A percentile compares a stretch with the other conserved stretches of the same genome.
Conservation (phyloP, 2,888 invertebrate genomes). For the Phengaris alcon region DNA sequence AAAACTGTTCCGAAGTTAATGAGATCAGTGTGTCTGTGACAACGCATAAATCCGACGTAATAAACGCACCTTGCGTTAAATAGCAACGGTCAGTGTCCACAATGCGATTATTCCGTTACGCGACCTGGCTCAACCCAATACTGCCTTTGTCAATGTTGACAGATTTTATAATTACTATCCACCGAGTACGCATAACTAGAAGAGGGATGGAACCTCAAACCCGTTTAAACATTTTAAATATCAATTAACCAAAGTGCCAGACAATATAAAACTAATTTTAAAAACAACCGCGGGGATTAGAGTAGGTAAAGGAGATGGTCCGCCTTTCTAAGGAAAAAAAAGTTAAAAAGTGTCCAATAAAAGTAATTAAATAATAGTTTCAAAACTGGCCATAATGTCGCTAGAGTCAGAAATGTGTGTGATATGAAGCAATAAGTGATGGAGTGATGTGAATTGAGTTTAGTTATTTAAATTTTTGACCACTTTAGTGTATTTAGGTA, state of each 20-base stretch:
- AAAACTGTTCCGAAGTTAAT: constrained; percentile 68
- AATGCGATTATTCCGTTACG: constrained; percentile 74
- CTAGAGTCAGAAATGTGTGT: too few relatives aligned
- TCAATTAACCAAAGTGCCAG: neutral
- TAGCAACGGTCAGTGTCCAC: constrained; percentile 70
- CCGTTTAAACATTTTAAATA: neutral
- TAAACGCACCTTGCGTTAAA: constrained; percentile 71
- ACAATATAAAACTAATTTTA: neutral
- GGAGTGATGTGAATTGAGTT: too few relatives aligned
- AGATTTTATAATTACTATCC: neutral
- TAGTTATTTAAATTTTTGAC: too few relatives aligned
- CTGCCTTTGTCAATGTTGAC: constrained; percentile 25
- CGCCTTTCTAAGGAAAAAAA: too few relatives aligned
- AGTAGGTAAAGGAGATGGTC: too few relatives aligned
- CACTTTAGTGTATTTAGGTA: too few relatives aligned
- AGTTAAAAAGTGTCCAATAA: too few relatives aligned
- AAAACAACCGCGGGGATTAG: neutral
- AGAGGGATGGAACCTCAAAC: neutral
- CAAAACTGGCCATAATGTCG: too few relatives aligned
- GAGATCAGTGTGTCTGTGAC: constrained; percentile 67
- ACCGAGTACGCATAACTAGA: too few relatives aligned
- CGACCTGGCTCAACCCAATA: constrained; percentile 44
- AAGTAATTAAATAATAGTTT: too few relatives aligned
- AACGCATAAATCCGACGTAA: constrained; percentile 72
- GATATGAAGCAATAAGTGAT: too few relatives aligned